Conservation (phyloP, 2,113 vertebrate genomes). For the Condylura cristata region DNA sequence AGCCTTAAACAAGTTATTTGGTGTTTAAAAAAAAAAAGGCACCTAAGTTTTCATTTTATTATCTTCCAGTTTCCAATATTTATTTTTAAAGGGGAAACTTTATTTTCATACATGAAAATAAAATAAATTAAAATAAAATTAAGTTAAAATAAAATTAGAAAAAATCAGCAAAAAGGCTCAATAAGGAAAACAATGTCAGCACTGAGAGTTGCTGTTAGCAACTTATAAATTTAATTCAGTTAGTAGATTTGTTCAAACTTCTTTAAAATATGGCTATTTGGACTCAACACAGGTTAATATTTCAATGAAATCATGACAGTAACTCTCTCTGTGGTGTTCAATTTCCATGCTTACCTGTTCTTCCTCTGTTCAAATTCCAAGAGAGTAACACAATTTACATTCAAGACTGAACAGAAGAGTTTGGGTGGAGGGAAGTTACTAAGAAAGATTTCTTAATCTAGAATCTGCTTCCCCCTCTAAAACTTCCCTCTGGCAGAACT, state of each 20-base stretch:
- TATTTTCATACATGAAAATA: neutral
- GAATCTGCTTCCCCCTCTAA: neutral
- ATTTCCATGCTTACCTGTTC: neutral
- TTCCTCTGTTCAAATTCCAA: neutral
- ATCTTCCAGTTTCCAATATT: neutral
- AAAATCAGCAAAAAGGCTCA: neutral
- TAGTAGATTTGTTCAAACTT: neutral
- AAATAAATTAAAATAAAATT: no score
- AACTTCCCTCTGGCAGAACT: neutral
- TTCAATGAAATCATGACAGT: neutral
- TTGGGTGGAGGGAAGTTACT: neutral
- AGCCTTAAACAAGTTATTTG: neutral
- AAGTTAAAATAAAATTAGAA: neutral
- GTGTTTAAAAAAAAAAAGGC: neutral
- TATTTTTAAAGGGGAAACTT: neutral
- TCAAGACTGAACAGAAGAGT: neutral
- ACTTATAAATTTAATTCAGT: neutral
- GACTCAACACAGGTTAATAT: neutral
- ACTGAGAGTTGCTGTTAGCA: neutral
- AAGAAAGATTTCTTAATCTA: neutral
- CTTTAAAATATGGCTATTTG: neutral
- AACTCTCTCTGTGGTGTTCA: neutral
- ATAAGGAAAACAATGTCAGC: neutral
- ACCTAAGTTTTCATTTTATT: neutral
- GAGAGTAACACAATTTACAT: neutral